phyloP scores from a whole-genome alignment of 2,888 invertebrate species.

The Rhagophthalmus giganteus region DNA sequence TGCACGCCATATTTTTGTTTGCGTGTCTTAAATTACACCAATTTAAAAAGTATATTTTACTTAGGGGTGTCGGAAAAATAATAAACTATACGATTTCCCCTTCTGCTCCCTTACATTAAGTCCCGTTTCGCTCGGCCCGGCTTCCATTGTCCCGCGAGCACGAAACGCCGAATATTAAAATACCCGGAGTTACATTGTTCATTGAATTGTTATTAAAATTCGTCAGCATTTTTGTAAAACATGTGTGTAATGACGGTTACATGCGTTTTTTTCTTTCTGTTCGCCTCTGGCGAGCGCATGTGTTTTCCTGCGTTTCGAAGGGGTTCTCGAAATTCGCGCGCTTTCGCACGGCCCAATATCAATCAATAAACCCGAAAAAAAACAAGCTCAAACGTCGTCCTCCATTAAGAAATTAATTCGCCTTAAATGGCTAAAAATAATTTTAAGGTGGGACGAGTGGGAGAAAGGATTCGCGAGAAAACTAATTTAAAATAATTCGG shows the following conservation, averaged over 20 bases:
- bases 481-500: too few relatives aligned
- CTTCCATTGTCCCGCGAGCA: slow-evolving; percentile 31
- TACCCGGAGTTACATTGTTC: slow-evolving; percentile 32
- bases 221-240: slow-evolving; percentile 14
- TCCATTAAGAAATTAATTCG: too few relatives aligned
- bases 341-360: too few relatives aligned
- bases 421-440: too few relatives aligned
- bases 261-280: slow-evolving; percentile 2
- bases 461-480: too few relatives aligned
- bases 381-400: too few relatives aligned
- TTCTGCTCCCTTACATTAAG: slow-evolving; percentile 2
- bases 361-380: too few relatives aligned
- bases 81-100: slow-evolving; percentile 11
- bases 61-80: slow-evolving; percentile 31
- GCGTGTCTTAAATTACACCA: slow-evolving; percentile 39
- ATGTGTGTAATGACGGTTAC: slow-evolving; percentile 21
- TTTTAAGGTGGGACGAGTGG: too few relatives aligned
- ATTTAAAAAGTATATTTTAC: slow-evolving; percentile 37
- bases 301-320: not conserved
- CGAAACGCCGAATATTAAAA: slow-evolving; percentile 33
- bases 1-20: slow-evolving; percentile 30
- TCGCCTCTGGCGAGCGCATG: not conserved
- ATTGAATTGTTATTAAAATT: slow-evolving; percentile 25
- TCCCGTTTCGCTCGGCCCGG: slow-evolving; percentile 5
- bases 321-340: too few relatives aligned